Percentiles rank a stretch among this genome's conserved stretches.
phyloP scores from a whole-genome alignment of 2,113 vertebrate genomes.

The Oreochromis tanganicae region DNA sequence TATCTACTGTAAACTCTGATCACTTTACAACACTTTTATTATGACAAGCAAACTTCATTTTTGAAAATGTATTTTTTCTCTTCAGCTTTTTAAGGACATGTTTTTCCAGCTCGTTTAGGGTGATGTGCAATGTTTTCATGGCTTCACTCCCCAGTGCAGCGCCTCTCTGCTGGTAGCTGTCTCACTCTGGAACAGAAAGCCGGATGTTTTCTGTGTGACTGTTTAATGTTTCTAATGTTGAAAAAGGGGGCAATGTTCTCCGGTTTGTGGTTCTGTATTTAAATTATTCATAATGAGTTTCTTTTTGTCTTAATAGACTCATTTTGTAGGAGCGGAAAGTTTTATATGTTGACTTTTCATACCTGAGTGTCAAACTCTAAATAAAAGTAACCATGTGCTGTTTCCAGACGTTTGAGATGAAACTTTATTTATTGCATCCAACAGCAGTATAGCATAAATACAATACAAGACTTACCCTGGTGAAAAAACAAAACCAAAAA shows the following conservation, averaged over 20 bases:
- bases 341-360: constrained; percentile 28
- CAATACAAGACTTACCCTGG: neutral
- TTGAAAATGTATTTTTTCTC: accelerated
- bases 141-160: neutral
- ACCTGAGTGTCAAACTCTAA: neutral
- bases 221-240: neutral
- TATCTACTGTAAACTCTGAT: accelerated
- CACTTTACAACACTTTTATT: neutral
- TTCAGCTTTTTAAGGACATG: neutral
- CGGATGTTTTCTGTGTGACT: neutral
- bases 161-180: neutral
- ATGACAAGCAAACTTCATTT: neutral
- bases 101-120: neutral
- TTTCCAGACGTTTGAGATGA: neutral
- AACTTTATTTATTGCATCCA: constrained; percentile 67
- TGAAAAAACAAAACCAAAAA: neutral
- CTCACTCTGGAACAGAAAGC: neutral
- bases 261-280: neutral
- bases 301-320: neutral
- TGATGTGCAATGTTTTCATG: constrained; percentile 41
- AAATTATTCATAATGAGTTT: constrained; percentile 5
- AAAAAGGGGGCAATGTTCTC: neutral
- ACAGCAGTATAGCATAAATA: constrained; percentile 56
- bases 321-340: neutral
- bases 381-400: constrained; percentile 3